phyloP scores from a whole-genome alignment of 2,797 vertebrate genomes.

The Rousettus madagascariensis region DNA sequence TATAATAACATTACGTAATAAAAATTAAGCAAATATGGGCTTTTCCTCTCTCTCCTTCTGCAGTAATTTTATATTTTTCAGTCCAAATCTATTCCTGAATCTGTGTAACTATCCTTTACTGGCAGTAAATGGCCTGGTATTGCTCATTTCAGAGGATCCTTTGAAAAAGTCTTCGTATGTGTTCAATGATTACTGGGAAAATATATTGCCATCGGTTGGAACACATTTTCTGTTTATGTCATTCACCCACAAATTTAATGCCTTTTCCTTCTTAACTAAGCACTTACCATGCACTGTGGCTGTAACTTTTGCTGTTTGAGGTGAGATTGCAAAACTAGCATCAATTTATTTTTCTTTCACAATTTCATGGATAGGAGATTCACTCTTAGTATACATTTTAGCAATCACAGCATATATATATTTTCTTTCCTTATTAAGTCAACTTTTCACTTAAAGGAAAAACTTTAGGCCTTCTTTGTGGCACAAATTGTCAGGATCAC shows the following conservation, averaged over 20 bases:
- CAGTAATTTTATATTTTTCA: background rate
- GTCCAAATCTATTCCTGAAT: background rate
- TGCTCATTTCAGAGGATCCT: background rate
- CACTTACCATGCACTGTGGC: background rate
- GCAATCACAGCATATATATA: background rate
- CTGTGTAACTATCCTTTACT: background rate
- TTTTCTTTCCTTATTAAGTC: background rate
- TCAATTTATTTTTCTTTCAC: background rate
- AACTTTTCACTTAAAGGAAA: background rate
- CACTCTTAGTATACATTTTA: background rate
- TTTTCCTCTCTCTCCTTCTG: background rate
- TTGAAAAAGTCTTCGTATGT: background rate
- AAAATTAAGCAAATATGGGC: background rate
- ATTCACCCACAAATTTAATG: background rate
- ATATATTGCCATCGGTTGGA: background rate
- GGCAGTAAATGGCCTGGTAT: background rate
- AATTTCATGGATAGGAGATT: background rate
- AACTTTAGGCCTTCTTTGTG: background rate
- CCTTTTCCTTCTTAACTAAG: background rate
- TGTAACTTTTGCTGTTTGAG: background rate
- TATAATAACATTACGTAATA: background rate
- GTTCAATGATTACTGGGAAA: background rate
- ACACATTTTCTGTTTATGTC: background rate
- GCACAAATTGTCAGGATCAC: background rate
- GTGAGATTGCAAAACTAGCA: background rate